Base-by-base conservation (phyloP, 2,888 invertebrate species). In the Dryomyza anilis region DNA sequence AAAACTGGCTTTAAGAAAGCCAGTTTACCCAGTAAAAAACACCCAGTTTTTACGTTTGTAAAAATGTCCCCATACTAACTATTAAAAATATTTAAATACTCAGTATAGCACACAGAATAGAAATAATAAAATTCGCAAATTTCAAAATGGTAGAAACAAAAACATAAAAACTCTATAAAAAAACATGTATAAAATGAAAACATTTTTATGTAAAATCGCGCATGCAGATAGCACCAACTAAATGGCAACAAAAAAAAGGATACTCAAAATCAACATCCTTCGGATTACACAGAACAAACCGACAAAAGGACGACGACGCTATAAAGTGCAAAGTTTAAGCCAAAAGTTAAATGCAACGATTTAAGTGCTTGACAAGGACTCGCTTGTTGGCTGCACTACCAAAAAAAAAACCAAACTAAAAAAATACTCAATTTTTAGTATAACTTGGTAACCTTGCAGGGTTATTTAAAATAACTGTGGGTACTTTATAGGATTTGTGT, bases 261-360 rank as follows among this genome's bases (percentile, higher is more conserved):
- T n/a, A 25, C 43, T 25, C 23, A 27, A 25, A 4, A n/a, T 8
- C 25, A 46, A 45, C 46, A 58, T 58, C 58, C 58, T 58, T 58
- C 45, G 46, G 46, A 8, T 27, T 3, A n/a, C 39, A 23, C 45
- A 43, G 21, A 43, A 12, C 19, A 55, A 16, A 21, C 33, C 14
- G 36, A 21, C 55, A 10, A n/a, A 5, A n/a, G n/a, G n/a, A n/a
- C n/a, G 27, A 25, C 12, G 29, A 2, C 57, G n/a, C 25, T 10
- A 45, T 29, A 16, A 12, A 19, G 8, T 29, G 27, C 10, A 58
- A 30, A 46, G 45, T 45, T 45, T 29, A 29, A 58, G 21, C 27
- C 5, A 46, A 6, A 45, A 27, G 45, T 30, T 46, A 46, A 58
- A 21, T 58, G 29, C 29, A 58, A 58, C 45, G 45, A 46, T 29